Evolutionary conservation across 2,113 vertebrate species (phyloP), one percentile per base, ranked within the genome.

Genomic region (Ibidorhyncha struthersii): DNA sequence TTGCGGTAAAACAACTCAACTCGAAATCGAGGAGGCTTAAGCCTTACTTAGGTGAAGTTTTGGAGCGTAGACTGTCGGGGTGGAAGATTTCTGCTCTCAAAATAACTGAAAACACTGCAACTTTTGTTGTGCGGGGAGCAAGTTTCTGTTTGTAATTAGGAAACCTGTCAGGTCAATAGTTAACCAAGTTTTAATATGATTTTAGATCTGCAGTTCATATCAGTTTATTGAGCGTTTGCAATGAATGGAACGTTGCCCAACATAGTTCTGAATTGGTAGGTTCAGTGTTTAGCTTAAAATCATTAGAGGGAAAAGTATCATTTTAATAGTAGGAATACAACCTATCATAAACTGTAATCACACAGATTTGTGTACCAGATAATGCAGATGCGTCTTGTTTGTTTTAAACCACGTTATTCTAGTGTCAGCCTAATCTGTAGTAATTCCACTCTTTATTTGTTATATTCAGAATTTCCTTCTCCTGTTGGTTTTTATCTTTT

Each of bases 341-440:
- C 5, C 14, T 45, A 45, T 45, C 1, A 0, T 16, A 22, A 66
- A 9, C 6, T 5, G 21, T 13, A 36, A 36, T 4, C 6, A 14
- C 43, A 17, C 22, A 14, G 4, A 10, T 30, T 47, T 47, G 11
- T 25, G 4, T 3, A 3, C 23, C 5, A 0, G 13, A 2, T 70
- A 7, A 26, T 6, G 14, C 49, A 29, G 36, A 32, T 74, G 32
- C 10, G 5, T n/a, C 29, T 61, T 56, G 3, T 12, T 50, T 74
- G 10, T 50, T 77, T 84, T 53, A 41, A 82, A 79, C 11, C 40
- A 25, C 1, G 0, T 70, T 72, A 26, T 86, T 23, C 23, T 73
- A 29, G 21, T 76, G 59, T 61, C 30, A 70, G 56, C 20, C 30
- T 43, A 34, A 43, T 50, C 29, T 0, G 0, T 22, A 70, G 38